A percentile compares a stretch with the other conserved stretches of the same genome.
These are phyloP conservation scores for Huso huso DNA, from an alignment of 2,797 vertebrate species.

Conservation along the genomic window DNA sequence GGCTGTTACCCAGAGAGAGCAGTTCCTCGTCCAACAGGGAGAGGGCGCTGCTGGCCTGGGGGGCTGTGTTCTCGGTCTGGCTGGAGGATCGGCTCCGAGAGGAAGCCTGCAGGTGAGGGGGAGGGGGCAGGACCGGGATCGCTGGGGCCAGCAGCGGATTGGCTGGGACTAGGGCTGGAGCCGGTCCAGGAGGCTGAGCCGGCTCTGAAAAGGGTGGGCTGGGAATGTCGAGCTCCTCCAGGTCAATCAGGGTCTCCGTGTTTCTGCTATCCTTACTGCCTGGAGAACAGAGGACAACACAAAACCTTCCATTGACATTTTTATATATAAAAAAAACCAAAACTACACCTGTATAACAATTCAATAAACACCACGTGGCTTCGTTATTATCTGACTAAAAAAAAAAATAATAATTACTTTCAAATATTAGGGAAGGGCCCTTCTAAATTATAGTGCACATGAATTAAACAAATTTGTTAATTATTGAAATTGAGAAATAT, in stretches of 20 bases:
- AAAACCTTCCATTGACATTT: too few species aligned
- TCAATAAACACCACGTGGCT: too few species aligned
- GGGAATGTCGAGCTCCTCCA: slow-evolving; percentile 57
- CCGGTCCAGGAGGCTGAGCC: slow-evolving; percentile 25
- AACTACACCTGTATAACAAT: too few species aligned
- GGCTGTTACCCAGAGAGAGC: slow-evolving; percentile 69
- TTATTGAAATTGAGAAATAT: too few species aligned
- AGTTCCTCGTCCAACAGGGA: slow-evolving; percentile 87
- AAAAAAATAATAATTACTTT: too few species aligned
- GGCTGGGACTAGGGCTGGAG: slow-evolving; percentile 30
- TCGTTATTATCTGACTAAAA: too few species aligned
- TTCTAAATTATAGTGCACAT: too few species aligned
- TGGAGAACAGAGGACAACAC: slow-evolving; percentile 32
- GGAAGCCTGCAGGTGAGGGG: slow-evolving; percentile 49
- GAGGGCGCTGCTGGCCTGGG: slow-evolving; percentile 39
- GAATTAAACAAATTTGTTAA: too few species aligned
- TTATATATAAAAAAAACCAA: too few species aligned
- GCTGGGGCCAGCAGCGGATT: slow-evolving; percentile 38
- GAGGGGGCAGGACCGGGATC: slow-evolving; percentile 76
- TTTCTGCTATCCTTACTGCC: slow-evolving; percentile 42
- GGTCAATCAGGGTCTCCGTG: slow-evolving; percentile 78
- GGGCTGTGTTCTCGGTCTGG: slow-evolving; percentile 50
- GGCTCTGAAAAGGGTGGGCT: slow-evolving; percentile 30
- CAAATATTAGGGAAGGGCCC: too few species aligned
- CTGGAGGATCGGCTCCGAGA: slow-evolving; percentile 35